These are phyloP conservation scores for Micrasema longulum DNA, from an alignment of 1,140 invertebrate genomes.

Conservation along the genomic window DNA sequence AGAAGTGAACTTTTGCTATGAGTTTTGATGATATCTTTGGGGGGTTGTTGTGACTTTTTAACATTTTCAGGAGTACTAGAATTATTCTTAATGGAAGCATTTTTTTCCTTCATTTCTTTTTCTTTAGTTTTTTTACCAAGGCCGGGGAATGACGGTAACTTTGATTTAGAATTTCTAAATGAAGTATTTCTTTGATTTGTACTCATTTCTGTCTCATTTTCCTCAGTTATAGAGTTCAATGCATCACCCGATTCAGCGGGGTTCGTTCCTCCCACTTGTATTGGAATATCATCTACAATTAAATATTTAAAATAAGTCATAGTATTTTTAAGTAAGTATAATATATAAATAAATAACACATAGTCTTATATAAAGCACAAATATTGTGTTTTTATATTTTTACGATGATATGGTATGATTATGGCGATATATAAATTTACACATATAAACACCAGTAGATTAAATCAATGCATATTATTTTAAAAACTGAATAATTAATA, in stretches of 20 bases:
- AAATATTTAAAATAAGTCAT: too few relatives aligned
- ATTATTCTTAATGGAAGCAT: constrained; percentile 53
- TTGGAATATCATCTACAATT: constrained; percentile 65
- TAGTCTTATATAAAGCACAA: constrained; percentile 2
- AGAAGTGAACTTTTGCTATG: constrained; percentile 62
- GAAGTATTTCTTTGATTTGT: constrained; percentile 61
- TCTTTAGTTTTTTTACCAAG: constrained; percentile 64
- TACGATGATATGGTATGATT: too few relatives aligned
- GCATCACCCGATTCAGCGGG: constrained; percentile 62
- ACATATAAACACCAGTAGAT: too few relatives aligned
- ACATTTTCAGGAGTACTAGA: constrained; percentile 38
- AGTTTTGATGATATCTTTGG: constrained; percentile 62
- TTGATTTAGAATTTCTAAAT: constrained; percentile 64
- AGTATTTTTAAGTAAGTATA: too few relatives aligned
- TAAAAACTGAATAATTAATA: too few relatives aligned
- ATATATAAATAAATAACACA: too few relatives aligned
- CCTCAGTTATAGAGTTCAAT: constrained; percentile 65
- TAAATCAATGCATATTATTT: too few relatives aligned
- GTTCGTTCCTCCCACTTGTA: constrained; percentile 63
- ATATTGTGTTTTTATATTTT: background rate
- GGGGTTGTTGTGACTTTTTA: constrained; percentile 60
- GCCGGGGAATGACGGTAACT: constrained; percentile 62
- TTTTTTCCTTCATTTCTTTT: constrained; percentile 55
- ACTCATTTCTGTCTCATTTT: constrained; percentile 61
- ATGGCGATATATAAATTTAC: too few relatives aligned